phyloP scores from a whole-genome alignment of 2,888 invertebrate species.

The Mythimna albipuncta region DNA sequence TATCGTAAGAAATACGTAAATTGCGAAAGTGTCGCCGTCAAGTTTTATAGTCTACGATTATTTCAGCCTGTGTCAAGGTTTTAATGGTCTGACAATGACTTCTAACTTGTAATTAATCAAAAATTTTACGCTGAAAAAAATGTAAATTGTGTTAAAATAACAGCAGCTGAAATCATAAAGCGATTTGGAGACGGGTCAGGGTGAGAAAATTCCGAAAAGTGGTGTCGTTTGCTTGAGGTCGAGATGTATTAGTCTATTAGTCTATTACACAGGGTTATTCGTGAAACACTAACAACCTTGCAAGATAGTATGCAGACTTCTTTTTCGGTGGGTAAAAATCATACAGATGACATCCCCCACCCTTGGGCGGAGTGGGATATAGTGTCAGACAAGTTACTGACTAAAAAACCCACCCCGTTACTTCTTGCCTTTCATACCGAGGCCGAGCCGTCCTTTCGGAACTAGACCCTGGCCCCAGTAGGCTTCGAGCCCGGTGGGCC shows the following conservation, averaged over 20 bases:
- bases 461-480: too few species aligned
- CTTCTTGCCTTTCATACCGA: too few species aligned
- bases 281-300: too few species aligned
- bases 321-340: too few species aligned
- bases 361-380: too few species aligned
- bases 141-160: slow-evolving; percentile 40
- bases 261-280: slow-evolving; percentile 25
- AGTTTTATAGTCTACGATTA: slow-evolving; percentile 62
- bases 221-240: slow-evolving; percentile 33
- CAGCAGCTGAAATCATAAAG: slow-evolving; percentile 62
- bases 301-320: too few species aligned
- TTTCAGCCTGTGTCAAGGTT: slow-evolving; percentile 73
- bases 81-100: slow-evolving; percentile 59
- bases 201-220: slow-evolving; percentile 42
- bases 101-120: slow-evolving; percentile 60
- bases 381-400: too few species aligned
- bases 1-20: slow-evolving; percentile 48
- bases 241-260: slow-evolving; percentile 40
- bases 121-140: slow-evolving; percentile 52
- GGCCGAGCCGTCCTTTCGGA: too few species aligned
- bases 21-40: slow-evolving; percentile 68
- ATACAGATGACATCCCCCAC: too few species aligned
- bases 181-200: slow-evolving; percentile 64
- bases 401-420: too few species aligned
- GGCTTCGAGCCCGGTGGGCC: too few species aligned